phyloP scores from a whole-genome alignment of 1,140 invertebrate species.

The Temnothorax nylanderi region DNA sequence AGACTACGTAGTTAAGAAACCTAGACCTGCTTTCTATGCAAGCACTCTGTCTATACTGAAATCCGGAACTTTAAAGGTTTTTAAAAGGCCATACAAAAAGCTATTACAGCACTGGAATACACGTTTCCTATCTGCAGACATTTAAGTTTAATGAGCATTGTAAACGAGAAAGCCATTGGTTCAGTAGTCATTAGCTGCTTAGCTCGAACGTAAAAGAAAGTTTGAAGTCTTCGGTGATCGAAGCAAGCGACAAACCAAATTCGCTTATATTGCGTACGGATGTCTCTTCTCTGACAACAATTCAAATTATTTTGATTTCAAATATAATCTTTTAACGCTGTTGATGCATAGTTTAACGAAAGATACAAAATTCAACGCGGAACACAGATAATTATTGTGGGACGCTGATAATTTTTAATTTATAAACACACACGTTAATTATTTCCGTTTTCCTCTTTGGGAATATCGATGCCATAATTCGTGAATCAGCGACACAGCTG shows the following conservation, averaged over 20 bases:
- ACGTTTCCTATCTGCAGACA: not conserved
- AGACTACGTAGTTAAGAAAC: not conserved
- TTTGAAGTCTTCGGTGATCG: not conserved
- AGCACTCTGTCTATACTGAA: not conserved
- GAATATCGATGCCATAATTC: constrained; percentile 19
- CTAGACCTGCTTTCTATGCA: not conserved
- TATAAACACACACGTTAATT: too few relatives aligned
- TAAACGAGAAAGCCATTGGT: not conserved
- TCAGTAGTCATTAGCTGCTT: not conserved
- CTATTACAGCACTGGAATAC: not conserved
- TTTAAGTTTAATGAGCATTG: not conserved
- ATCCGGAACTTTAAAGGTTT: not conserved
- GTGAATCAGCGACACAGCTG: constrained; percentile 53
- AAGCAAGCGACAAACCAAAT: not conserved
- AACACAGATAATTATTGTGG: not conserved
- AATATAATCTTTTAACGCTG: not conserved
- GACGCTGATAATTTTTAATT: not conserved
- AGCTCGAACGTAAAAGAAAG: not conserved
- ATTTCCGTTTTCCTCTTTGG: not conserved
- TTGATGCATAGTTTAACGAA: not conserved
- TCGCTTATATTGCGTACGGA: not conserved
- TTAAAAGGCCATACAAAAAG: not conserved
- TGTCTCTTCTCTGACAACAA: not conserved
- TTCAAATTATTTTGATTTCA: not conserved
- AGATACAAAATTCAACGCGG: not conserved